A percentile compares a stretch with the other conserved stretches of the same genome.
Evolutionary conservation across 1,140 invertebrate genomes (phyloP).

Genomic region (Cardiocondyla obscurior): DNA sequence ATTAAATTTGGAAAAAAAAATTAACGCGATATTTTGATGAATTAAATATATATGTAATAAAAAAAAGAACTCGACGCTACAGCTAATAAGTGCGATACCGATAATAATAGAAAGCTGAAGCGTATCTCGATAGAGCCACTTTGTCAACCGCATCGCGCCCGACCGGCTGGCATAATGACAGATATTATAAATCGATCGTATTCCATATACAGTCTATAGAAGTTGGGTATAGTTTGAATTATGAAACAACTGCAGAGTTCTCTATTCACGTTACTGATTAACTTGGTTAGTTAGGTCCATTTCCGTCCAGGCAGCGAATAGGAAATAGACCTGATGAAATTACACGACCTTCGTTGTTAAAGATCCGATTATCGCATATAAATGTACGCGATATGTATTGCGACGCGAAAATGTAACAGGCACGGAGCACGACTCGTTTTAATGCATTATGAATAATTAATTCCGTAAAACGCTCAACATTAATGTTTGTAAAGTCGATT

Average conservation of each 20-base stretch:
- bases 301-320: not conserved
- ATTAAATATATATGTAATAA: too few relatives aligned
- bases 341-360: not conserved
- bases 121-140: not conserved
- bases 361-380: not conserved
- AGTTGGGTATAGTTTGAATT: constrained; percentile 39
- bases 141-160: not conserved
- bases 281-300: constrained; percentile 4
- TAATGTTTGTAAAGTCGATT: too few relatives aligned
- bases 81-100: not conserved
- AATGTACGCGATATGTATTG: not conserved
- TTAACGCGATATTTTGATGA: not conserved
- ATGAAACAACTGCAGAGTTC: constrained; percentile 6
- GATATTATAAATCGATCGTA: constrained; percentile 41
- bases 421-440: not conserved
- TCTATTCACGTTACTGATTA: constrained; percentile 19
- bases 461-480: too few relatives aligned
- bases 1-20: not conserved
- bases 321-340: constrained; percentile 43
- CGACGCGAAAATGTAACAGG: not conserved
- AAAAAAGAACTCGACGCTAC: not conserved
- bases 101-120: not conserved
- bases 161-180: constrained; percentile 19
- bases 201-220: constrained; percentile 5
- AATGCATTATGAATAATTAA: not conserved